These are phyloP conservation scores for Notocelia uddmanniana DNA, from an alignment of 2,888 invertebrate genomes.

Conservation along the genomic window DNA sequence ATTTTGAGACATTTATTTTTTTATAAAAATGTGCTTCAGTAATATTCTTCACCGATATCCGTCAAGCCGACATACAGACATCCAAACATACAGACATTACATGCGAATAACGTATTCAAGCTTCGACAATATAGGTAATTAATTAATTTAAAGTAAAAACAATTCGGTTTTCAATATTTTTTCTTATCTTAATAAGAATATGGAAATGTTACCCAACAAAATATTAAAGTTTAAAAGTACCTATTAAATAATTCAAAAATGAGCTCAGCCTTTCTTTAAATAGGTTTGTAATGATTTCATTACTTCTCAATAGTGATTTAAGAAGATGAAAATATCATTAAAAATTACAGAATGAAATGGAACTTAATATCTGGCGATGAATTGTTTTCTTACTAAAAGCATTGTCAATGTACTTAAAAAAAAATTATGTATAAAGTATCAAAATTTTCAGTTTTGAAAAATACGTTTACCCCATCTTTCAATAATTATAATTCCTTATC, in stretches of 20 bases:
- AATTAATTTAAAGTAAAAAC: conserved; percentile 22
- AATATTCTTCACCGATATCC: conserved; percentile 59
- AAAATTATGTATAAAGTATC: neutral
- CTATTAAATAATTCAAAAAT: too few species aligned
- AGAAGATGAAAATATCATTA: neutral
- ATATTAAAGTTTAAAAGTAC: neutral
- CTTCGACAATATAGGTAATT: conserved; percentile 44
- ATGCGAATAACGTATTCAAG: conserved; percentile 61
- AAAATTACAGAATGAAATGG: neutral
- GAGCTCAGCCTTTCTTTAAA: neutral
- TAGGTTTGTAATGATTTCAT: too few species aligned
- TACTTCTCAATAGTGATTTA: neutral
- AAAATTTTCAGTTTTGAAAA: neutral
- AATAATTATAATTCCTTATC: neutral
- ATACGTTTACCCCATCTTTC: neutral
- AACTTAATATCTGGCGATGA: neutral
- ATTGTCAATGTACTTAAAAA: neutral
- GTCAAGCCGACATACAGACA: conserved; percentile 70
- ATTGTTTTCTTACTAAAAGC: neutral
- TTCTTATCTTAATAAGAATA: neutral
- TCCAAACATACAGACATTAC: conserved; percentile 53
- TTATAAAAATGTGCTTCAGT: conserved; percentile 75
- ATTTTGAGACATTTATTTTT: conserved; percentile 79
- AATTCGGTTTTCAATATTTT: conserved; percentile 9
- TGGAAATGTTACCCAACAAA: neutral